A percentile compares a stretch with the other conserved stretches of the same genome.
These are phyloP conservation scores for Sebastes itinus DNA, from an alignment of 2,797 vertebrate species.

Conservation along the genomic window DNA sequence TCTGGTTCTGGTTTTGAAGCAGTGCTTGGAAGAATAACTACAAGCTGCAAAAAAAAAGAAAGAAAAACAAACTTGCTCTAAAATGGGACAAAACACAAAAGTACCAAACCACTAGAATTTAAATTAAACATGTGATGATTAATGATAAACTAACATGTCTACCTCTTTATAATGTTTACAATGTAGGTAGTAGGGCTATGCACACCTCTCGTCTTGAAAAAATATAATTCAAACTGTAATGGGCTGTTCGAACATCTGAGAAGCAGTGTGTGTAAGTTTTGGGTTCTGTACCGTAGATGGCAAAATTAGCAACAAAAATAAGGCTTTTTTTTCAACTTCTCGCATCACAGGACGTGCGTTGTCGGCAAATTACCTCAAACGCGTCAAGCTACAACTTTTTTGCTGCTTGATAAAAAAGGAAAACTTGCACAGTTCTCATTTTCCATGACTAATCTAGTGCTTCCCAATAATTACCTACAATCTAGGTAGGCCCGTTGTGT, in stretches of 20 bases:
- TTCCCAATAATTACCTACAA: too few species aligned
- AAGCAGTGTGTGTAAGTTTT: neutral
- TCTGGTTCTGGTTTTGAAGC: conserved; percentile 8
- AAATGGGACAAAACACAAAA: neutral
- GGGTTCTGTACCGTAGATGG: neutral
- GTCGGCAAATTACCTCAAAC: too few species aligned
- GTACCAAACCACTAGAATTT: neutral
- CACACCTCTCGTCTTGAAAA: neutral
- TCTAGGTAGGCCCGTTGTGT: too few species aligned
- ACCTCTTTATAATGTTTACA: neutral
- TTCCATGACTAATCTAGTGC: too few species aligned
- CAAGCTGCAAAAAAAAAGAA: neutral
- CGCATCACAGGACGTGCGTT: too few species aligned
- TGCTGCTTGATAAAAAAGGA: too few species aligned
- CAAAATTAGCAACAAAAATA: neutral
- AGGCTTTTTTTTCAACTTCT: too few species aligned
- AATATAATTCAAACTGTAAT: neutral
- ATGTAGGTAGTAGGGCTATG: neutral
- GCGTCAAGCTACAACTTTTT: too few species aligned
- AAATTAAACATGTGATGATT: neutral
- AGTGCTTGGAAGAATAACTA: neutral
- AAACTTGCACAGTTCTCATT: too few species aligned
- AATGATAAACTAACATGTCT: neutral
- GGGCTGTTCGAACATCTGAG: neutral
- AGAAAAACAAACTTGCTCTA: neutral